Conservation (phyloP, 1,140 invertebrate species). For the Lepidurus apus region DNA sequence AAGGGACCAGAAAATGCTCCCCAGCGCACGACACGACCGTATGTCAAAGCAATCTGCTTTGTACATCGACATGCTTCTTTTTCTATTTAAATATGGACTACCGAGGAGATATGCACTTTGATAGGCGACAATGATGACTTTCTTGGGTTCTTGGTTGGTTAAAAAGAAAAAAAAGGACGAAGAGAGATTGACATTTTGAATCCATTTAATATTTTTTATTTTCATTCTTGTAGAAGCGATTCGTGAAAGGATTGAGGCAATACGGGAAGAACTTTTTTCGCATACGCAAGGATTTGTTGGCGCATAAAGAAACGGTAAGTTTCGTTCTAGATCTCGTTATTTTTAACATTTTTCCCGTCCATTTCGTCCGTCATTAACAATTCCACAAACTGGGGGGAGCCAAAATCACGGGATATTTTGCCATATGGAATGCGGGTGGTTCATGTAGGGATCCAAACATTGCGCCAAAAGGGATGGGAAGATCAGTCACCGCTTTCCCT, state of each 20-base stretch:
- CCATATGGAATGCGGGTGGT: no score
- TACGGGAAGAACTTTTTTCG: conserved; percentile 99
- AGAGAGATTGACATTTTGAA: background rate
- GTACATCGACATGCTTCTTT: background rate
- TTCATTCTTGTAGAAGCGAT: conserved; percentile 65
- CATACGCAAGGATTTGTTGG: conserved; percentile 90
- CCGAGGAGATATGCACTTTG: background rate
- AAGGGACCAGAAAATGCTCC: conserved; percentile 6
- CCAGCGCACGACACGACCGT: conserved; percentile 13
- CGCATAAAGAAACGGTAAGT: conserved; percentile 88
- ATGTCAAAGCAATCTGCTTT: conserved; percentile 14
- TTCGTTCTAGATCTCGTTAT: background rate
- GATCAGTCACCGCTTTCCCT: no score
- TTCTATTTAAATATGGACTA: background rate
- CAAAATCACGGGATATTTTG: no score
- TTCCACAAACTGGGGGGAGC: no score
- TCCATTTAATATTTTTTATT: conserved; percentile 1
- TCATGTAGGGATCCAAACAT: no score
- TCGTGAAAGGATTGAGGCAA: conserved; percentile 94
- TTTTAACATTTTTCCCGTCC: no score
- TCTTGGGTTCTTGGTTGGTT: conserved; percentile 21
- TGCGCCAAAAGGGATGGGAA: no score
- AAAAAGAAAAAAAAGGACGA: background rate
- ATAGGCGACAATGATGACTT: conserved; percentile 26
- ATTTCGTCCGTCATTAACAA: no score